Conservation (phyloP, 2,113 vertebrate genomes). For the Antigone vipio region DNA sequence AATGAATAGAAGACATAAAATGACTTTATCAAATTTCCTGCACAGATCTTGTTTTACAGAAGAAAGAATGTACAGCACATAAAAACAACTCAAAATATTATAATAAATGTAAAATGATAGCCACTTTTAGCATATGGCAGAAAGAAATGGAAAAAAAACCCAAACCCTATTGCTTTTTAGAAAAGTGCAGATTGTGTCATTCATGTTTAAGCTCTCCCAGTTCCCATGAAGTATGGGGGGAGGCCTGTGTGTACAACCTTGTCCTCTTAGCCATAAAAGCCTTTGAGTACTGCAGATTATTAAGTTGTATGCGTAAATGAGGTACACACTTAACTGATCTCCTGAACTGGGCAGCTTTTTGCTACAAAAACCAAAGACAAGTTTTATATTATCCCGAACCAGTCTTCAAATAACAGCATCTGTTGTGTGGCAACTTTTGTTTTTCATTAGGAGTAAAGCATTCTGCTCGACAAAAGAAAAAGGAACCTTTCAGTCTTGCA, state of each 20-base stretch:
- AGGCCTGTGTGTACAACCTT: neutral
- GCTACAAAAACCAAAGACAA: neutral
- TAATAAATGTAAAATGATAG: slow-evolving; percentile 1
- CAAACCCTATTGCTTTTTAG: neutral
- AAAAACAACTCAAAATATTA: slow-evolving; percentile 6
- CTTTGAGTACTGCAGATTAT: neutral
- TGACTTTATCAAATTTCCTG: slow-evolving; percentile 25
- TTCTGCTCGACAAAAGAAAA: neutral
- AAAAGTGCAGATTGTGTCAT: neutral
- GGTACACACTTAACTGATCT: neutral
- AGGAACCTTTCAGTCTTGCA: neutral
- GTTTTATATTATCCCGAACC: neutral
- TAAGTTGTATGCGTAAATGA: neutral
- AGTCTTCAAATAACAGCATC: neutral
- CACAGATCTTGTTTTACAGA: neutral
- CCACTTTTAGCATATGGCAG: neutral
- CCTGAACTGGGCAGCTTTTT: neutral
- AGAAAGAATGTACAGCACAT: neutral
- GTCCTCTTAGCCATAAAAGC: neutral
- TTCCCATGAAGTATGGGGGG: neutral
- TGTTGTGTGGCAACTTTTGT: neutral
- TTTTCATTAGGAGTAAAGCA: neutral
- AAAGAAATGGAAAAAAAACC: neutral
- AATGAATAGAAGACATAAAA: slow-evolving; percentile 39
- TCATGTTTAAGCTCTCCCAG: neutral